Conservation (phyloP, 2,797 vertebrate species). For the Tokudaia tokunoshimensis region DNA sequence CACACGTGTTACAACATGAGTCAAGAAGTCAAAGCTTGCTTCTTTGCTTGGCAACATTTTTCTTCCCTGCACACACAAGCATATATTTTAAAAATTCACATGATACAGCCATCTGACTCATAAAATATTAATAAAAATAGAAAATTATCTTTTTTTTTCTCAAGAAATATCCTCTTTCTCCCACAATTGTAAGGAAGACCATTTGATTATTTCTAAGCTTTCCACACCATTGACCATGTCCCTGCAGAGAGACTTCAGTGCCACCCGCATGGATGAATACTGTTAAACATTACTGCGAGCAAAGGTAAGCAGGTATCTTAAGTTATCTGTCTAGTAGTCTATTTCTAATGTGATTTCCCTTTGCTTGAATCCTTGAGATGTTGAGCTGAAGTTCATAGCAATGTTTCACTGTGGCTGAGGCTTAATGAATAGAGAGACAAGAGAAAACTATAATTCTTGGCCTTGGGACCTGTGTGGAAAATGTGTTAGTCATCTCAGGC, state of each 20-base stretch:
- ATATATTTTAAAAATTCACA: constrained; percentile 46
- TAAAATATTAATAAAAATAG: constrained; percentile 65
- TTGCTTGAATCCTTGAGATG: constrained; percentile 1
- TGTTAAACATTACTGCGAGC: neutral
- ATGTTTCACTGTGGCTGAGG: neutral
- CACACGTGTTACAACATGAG: neutral
- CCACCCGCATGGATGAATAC: neutral
- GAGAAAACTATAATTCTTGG: neutral
- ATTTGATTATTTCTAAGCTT: constrained; percentile 54
- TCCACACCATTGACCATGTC: neutral
- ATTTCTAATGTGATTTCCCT: constrained; percentile 13
- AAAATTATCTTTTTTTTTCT: constrained; percentile 67
- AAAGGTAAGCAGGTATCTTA: neutral
- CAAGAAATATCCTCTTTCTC: constrained; percentile 29
- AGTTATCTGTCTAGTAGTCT: neutral
- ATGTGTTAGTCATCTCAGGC: neutral
- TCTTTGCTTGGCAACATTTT: constrained; percentile 55
- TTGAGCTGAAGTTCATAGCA: neutral
- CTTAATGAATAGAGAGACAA: neutral
- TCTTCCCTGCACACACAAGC: neutral
- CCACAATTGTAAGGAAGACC: constrained; percentile 28
- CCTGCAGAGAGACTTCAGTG: neutral
- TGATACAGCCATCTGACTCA: constrained; percentile 38
- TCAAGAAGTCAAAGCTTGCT: constrained; percentile 52
- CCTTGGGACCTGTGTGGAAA: neutral